A percentile compares a stretch with the other conserved stretches of the same genome.
Evolutionary conservation across 1,140 invertebrate genomes (phyloP).

Genomic region (Asbolus verrucosus): DNA sequence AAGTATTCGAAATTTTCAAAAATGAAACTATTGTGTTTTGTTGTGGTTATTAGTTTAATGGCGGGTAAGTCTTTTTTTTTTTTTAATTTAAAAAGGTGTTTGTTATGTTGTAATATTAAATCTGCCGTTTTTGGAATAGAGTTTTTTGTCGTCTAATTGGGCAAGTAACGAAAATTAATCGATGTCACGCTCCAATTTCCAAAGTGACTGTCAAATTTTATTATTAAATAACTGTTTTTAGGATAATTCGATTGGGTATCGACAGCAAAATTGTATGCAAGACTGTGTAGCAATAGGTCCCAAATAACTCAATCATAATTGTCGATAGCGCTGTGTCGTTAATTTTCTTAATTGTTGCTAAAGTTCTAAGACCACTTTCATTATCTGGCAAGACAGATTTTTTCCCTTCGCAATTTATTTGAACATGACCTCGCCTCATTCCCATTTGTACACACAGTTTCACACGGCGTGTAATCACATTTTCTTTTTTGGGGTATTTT

Average conservation of each 20-base stretch:
- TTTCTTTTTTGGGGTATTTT: not conserved
- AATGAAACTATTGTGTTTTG: slow-evolving; percentile 12
- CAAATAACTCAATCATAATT: no score
- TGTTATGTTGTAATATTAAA: no score
- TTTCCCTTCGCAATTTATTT: slow-evolving; percentile 14
- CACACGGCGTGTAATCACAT: slow-evolving; percentile 4
- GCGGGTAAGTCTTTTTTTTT: not conserved
- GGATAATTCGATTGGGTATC: not conserved
- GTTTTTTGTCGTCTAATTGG: no score
- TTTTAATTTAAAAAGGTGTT: no score
- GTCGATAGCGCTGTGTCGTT: not conserved
- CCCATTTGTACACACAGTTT: slow-evolving; percentile 29
- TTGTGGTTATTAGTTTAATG: not conserved
- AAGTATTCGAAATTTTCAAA: not conserved
- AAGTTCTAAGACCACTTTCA: slow-evolving; percentile 4
- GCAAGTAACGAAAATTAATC: not conserved
- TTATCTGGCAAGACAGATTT: not conserved
- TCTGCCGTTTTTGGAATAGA: no score
- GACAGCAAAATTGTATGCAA: not conserved
- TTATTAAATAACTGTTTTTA: not conserved
- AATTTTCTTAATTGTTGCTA: not conserved
- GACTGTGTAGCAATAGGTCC: no score
- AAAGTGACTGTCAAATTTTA: slow-evolving; percentile 30
- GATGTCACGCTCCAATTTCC: not conserved
- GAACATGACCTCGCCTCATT: slow-evolving; percentile 8